These are phyloP conservation scores for Episyrphus balteatus DNA, from an alignment of 1,140 invertebrate species.

Conservation along the genomic window DNA sequence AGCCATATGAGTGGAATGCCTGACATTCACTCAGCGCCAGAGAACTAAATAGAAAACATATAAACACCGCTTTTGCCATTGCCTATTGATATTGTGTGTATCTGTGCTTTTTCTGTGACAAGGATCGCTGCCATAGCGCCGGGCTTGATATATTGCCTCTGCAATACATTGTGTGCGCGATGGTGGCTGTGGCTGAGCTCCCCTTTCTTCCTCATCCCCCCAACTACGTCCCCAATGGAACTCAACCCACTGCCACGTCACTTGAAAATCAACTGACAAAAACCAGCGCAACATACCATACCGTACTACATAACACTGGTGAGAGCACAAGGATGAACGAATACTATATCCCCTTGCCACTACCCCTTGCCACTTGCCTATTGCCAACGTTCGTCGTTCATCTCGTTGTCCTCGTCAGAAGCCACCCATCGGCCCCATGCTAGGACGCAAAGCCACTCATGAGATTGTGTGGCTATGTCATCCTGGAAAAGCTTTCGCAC, in stretches of 20 bases:
- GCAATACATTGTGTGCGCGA: neutral
- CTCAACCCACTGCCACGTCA: too few relatives aligned
- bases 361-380: neutral
- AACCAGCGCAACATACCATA: too few relatives aligned
- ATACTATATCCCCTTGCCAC: neutral
- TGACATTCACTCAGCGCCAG: too few relatives aligned
- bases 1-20: neutral
- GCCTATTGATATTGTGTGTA: neutral
- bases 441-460: neutral
- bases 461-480: neutral
- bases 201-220: neutral
- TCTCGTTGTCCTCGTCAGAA: neutral
- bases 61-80: neutral
- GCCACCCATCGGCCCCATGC: neutral
- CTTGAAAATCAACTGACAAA: too few relatives aligned
- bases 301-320: too few relatives aligned
- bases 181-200: neutral
- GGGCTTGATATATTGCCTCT: neutral
- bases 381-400: neutral
- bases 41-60: neutral
- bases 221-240: neutral
- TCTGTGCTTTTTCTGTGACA: neutral
- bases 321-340: too few relatives aligned
- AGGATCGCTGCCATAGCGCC: neutral
- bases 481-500: neutral